These are phyloP conservation scores for Alosa alosa DNA, from an alignment of 2,113 vertebrate species.

Conservation along the genomic window DNA sequence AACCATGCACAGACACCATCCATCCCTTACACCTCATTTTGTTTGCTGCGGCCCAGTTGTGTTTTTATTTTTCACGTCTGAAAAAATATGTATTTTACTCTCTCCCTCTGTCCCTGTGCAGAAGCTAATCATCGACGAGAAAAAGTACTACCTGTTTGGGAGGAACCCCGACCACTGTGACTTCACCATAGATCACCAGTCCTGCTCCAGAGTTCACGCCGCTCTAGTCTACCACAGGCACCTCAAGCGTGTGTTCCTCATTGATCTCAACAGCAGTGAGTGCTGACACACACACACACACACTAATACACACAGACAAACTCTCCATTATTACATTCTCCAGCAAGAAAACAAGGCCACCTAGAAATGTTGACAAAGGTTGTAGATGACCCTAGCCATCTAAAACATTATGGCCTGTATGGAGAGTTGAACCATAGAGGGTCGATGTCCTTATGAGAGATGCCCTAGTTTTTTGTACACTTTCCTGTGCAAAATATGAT, in stretches of 20 bases:
- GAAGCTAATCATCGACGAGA: constrained; percentile 92
- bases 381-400: neutral
- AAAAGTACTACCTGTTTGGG: constrained; percentile 90
- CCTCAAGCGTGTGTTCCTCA: constrained; percentile 89
- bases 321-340: neutral
- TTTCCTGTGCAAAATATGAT: no score
- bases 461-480: no score
- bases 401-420: neutral
- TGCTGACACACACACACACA: constrained; percentile 38
- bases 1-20: neutral
- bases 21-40: neutral
- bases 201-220: constrained; percentile 85
- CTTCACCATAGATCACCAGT: constrained; percentile 90
- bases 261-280: constrained; percentile 93
- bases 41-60: neutral
- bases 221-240: constrained; percentile 90
- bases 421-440: no score
- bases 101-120: constrained; percentile 64
- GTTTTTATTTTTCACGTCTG: neutral
- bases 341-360: neutral
- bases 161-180: constrained; percentile 87
- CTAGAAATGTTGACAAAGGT: neutral
- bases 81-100: neutral
- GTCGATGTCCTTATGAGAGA: no score
- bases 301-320: neutral